These are phyloP conservation scores for Coelopa frigida DNA, from an alignment of 1,140 invertebrate species.

Conservation along the genomic window DNA sequence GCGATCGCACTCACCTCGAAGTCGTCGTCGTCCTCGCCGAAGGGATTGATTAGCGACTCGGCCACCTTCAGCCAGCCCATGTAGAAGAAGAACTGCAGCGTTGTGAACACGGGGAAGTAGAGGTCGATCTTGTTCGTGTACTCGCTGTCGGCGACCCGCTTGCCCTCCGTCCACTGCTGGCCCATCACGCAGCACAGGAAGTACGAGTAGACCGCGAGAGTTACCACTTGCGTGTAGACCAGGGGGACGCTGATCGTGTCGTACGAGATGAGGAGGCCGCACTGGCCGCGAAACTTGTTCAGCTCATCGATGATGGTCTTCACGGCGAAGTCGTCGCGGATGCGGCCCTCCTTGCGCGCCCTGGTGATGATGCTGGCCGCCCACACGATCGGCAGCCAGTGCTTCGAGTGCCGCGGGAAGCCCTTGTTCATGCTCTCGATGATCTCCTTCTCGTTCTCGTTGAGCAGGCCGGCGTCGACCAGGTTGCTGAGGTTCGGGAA, in stretches of 20 bases:
- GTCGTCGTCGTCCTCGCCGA: conserved; percentile 81
- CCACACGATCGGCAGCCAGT: conserved; percentile 94
- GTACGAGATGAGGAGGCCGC: conserved; percentile 74
- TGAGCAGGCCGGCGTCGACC: conserved; percentile 79
- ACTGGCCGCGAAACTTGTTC: conserved; percentile 81
- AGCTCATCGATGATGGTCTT: conserved; percentile 87
- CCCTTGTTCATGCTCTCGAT: conserved; percentile 74
- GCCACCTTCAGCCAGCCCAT: conserved; percentile 85
- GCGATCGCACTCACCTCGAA: conserved; percentile 42
- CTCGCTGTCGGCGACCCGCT: conserved; percentile 44
- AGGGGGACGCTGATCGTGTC: conserved; percentile 90
- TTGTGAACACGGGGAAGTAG: conserved; percentile 82
- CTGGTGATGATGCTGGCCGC: conserved; percentile 81
- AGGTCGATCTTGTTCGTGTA: conserved; percentile 53
- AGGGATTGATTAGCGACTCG: conserved; percentile 74
- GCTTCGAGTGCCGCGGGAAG: conserved; percentile 81
- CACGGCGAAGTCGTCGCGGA: conserved; percentile 87
- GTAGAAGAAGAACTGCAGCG: conserved; percentile 77
- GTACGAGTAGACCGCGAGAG: conserved; percentile 85
- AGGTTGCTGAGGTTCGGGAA: conserved; percentile 86
- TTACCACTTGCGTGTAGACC: conserved; percentile 93
- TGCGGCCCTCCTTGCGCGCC: conserved; percentile 81
- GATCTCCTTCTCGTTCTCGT: conserved; percentile 76
- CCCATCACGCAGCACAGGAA: conserved; percentile 71
- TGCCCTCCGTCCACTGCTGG: conserved; percentile 63